These are phyloP conservation scores for Tupiocoris notatus DNA, from an alignment of 2,888 invertebrate genomes.

Conservation along the genomic window DNA sequence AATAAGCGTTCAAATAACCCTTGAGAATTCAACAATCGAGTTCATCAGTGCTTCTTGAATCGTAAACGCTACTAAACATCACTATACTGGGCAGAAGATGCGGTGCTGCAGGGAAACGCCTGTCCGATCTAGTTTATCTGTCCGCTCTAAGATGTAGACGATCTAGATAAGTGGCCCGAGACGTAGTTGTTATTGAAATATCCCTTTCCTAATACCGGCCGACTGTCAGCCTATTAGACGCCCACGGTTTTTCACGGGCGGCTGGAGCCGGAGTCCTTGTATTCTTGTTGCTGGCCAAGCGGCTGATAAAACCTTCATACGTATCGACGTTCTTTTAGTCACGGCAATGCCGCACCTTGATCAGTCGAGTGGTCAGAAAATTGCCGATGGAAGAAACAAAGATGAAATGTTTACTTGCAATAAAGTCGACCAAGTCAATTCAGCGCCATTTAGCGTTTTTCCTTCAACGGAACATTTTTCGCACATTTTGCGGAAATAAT, in stretches of 20 bases:
- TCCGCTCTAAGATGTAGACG: background rate
- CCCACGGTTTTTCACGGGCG: conserved; percentile 38
- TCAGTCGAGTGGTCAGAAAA: background rate
- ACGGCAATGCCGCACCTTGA: conserved; percentile 1
- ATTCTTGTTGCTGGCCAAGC: background rate
- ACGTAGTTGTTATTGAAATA: conserved; percentile 37
- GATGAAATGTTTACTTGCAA: too few relatives aligned
- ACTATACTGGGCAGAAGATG: background rate
- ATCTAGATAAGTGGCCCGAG: conserved; percentile 19
- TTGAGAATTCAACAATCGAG: background rate
- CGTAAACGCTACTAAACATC: background rate
- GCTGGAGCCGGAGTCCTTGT: background rate
- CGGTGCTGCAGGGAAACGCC: background rate
- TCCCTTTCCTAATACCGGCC: conserved; percentile 33
- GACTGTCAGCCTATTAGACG: conserved; percentile 38
- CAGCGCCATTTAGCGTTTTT: too few relatives aligned
- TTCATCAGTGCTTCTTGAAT: background rate
- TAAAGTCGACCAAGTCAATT: too few relatives aligned
- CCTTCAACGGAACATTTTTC: too few relatives aligned
- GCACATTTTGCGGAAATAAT: too few relatives aligned
- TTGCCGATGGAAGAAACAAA: too few relatives aligned
- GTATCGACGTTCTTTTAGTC: conserved; percentile 18
- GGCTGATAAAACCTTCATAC: conserved; percentile 28
- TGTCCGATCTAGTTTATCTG: background rate
- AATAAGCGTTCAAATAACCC: too few relatives aligned